Conservation (phyloP, 2,113 vertebrate species). For the Rattus rattus region DNA sequence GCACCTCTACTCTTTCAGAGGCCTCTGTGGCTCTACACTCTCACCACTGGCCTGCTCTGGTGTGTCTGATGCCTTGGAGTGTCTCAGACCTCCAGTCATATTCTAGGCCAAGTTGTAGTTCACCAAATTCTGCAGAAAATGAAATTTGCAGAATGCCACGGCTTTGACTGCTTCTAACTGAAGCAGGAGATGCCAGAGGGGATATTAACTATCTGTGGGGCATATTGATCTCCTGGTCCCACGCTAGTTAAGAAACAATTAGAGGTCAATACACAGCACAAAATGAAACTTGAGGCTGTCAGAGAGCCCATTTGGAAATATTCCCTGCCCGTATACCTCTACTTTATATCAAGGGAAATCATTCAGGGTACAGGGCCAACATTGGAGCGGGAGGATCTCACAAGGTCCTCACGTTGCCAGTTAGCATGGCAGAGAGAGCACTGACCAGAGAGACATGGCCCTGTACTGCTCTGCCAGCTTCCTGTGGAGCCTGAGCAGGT, state of each 20-base stretch:
- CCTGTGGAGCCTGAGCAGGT: neutral
- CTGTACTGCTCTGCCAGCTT: accelerated
- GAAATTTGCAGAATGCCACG: slow-evolving; percentile 53
- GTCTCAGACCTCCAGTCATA: neutral
- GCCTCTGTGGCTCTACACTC: neutral
- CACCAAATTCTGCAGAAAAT: neutral
- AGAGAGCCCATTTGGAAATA: slow-evolving; percentile 81
- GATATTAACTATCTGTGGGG: slow-evolving; percentile 76
- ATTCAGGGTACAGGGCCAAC: neutral
- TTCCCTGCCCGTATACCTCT: slow-evolving; percentile 77
- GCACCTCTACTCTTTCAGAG: accelerated
- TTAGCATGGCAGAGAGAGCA: neutral
- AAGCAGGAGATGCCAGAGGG: slow-evolving; percentile 52
- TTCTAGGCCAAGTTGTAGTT: neutral
- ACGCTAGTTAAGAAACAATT: slow-evolving; percentile 83
- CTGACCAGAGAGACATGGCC: neutral
- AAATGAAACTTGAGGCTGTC: slow-evolving; percentile 84
- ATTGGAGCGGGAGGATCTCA: neutral
- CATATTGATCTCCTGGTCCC: slow-evolving; percentile 83
- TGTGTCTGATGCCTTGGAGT: neutral
- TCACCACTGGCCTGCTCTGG: no score
- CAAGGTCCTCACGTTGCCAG: accelerated
- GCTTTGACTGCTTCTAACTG: slow-evolving; percentile 69
- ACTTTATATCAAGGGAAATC: slow-evolving; percentile 69
- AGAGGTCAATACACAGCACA: slow-evolving; percentile 82